These are phyloP conservation scores for Lasioglossum marginatum DNA, from an alignment of 2,888 invertebrate genomes.

Conservation along the genomic window DNA sequence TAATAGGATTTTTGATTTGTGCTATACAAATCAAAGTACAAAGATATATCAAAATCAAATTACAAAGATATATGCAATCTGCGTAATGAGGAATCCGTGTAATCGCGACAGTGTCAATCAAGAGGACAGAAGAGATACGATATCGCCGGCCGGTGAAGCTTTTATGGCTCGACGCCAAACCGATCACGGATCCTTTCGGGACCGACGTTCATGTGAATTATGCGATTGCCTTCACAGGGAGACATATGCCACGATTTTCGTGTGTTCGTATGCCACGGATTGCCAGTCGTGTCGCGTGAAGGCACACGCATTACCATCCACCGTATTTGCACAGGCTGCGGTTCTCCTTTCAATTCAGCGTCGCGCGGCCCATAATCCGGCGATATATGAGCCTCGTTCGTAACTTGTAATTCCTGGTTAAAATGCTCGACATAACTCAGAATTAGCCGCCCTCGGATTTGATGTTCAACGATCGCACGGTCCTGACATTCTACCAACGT, in stretches of 20 bases:
- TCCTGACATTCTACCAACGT: not conserved
- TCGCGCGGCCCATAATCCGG: constrained; percentile 74
- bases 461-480: not conserved
- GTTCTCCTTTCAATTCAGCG: constrained; percentile 68
- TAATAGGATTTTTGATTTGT: too few species aligned
- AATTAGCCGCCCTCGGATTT: constrained; percentile 64
- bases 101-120: constrained; percentile 7
- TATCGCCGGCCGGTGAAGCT: not conserved
- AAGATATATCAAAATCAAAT: too few species aligned
- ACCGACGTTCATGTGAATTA: constrained; percentile 51
- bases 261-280: constrained; percentile 31
- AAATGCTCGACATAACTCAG: constrained; percentile 75
- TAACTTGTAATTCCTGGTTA: constrained; percentile 78
- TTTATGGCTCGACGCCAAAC: constrained; percentile 39
- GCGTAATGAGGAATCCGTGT: not conserved
- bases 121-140: not conserved
- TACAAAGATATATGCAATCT: not conserved
- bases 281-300: constrained; percentile 24
- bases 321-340: constrained; percentile 70
- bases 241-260: constrained; percentile 58
- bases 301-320: constrained; percentile 33
- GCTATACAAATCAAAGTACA: too few species aligned
- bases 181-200: constrained; percentile 18
- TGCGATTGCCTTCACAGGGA: constrained; percentile 38
- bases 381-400: constrained; percentile 81